Conservation (phyloP, 2,113 vertebrate genomes). For the Muntiacus muntjak region DNA sequence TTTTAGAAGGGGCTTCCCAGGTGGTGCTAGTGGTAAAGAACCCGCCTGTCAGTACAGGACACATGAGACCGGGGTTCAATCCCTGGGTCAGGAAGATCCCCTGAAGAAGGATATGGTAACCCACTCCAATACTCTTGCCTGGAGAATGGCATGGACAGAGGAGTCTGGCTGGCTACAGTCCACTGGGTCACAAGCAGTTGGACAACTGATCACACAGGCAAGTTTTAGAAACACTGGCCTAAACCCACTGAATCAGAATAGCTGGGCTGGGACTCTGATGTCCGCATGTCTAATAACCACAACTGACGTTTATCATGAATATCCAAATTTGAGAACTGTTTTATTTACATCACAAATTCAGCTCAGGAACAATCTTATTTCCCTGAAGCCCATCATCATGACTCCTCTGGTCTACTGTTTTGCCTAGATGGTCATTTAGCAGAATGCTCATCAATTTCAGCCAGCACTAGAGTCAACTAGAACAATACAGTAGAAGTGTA, state of each 20-base stretch:
- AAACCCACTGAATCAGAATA: background rate
- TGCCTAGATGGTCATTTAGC: background rate
- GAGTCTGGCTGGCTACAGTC: rapidly evolving
- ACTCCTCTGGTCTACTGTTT: background rate
- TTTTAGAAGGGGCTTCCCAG: background rate
- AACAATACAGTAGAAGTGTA: background rate
- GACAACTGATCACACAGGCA: background rate
- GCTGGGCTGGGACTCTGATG: background rate
- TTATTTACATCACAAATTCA: background rate
- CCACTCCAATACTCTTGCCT: background rate
- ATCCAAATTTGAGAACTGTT: background rate
- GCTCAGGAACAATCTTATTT: background rate
- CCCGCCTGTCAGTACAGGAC: rapidly evolving
- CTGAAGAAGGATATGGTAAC: background rate
- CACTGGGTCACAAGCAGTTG: rapidly evolving
- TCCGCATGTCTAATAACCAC: background rate
- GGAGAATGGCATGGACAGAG: background rate
- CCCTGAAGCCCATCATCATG: background rate
- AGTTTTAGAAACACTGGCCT: background rate
- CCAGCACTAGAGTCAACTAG: background rate
- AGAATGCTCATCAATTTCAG: background rate
- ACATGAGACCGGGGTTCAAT: background rate
- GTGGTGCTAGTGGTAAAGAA: background rate
- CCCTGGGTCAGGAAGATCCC: background rate
- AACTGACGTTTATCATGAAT: background rate